Evolutionary conservation across 2,113 vertebrate genomes (phyloP).

Genomic region (Murina feae): DNA sequence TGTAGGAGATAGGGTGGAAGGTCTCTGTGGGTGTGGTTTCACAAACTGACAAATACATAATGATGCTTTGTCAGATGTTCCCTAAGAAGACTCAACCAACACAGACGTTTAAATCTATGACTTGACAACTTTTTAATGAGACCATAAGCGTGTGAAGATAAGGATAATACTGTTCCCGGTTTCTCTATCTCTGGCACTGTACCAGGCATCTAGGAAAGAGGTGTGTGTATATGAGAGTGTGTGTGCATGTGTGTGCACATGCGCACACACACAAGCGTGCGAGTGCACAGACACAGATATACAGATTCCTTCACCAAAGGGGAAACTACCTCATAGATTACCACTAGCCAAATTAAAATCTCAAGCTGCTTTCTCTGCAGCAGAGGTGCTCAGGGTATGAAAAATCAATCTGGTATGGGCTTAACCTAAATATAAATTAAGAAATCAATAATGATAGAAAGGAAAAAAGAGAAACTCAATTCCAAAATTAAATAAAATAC

Average conservation of each 20-base stretch:
- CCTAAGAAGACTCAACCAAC: background rate
- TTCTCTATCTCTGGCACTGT: background rate
- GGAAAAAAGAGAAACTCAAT: constrained; percentile 31
- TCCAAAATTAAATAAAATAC: background rate
- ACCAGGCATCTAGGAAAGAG: background rate
- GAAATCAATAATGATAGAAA: constrained; percentile 46
- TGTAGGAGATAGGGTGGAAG: background rate
- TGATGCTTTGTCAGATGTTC: background rate
- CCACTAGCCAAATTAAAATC: background rate
- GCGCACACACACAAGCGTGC: no score
- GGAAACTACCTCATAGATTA: background rate
- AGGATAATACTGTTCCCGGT: no score
- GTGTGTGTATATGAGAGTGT: background rate
- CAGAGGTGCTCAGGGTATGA: background rate
- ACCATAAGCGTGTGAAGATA: background rate
- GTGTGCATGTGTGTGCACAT: background rate
- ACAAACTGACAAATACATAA: background rate
- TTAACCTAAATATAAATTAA: constrained; percentile 62
- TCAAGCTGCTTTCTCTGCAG: background rate
- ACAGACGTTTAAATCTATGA: background rate
- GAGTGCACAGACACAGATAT: fast-evolving
- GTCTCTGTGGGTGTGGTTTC: background rate
- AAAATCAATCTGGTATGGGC: constrained; percentile 36
- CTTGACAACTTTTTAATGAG: background rate
- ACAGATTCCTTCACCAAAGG: background rate